These are phyloP conservation scores for Hyphantria cunea DNA, from an alignment of 1,140 invertebrate species.

Conservation along the genomic window DNA sequence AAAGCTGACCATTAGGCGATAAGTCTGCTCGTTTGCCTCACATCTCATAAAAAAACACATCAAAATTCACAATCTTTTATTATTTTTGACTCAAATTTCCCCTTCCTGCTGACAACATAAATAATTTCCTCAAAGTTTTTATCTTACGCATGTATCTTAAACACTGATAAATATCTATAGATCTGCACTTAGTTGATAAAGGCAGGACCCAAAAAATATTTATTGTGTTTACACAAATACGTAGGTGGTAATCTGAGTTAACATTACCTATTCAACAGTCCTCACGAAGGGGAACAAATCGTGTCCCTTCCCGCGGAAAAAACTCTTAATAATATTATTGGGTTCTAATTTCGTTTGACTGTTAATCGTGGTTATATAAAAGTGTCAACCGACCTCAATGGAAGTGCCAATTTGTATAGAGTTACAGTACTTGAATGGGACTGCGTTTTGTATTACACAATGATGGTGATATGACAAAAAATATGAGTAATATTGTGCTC, in stretches of 20 bases:
- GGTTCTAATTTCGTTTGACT: conserved; percentile 76
- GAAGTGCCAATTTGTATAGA: conserved; percentile 64
- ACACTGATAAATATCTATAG: conserved; percentile 44
- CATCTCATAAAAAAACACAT: too few relatives aligned
- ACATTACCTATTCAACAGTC: conserved; percentile 52
- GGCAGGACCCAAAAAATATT: conserved; percentile 62
- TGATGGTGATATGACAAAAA: conserved; percentile 28
- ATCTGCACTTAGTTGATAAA: conserved; percentile 56
- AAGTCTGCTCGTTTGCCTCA: too few relatives aligned
- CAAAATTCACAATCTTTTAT: conserved; percentile 4
- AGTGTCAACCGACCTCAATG: conserved; percentile 63
- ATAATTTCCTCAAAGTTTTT: conserved; percentile 22
- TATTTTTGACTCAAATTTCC: conserved; percentile 35
- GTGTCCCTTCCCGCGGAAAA: conserved; percentile 48
- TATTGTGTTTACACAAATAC: conserved; percentile 78
- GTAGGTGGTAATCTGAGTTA: conserved; percentile 74
- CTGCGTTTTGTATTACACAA: conserved; percentile 55
- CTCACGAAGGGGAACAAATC: conserved; percentile 42
- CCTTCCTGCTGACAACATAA: conserved; percentile 27
- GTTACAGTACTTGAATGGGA: conserved; percentile 49
- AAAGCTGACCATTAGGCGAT: too few relatives aligned
- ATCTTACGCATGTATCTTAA: conserved; percentile 46
- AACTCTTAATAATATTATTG: conserved; percentile 75
- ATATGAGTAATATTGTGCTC: conserved; percentile 40
- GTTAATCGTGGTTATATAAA: conserved; percentile 69